These are phyloP conservation scores for Tenualosa ilisha DNA, from an alignment of 2,797 vertebrate species.

Conservation along the genomic window DNA sequence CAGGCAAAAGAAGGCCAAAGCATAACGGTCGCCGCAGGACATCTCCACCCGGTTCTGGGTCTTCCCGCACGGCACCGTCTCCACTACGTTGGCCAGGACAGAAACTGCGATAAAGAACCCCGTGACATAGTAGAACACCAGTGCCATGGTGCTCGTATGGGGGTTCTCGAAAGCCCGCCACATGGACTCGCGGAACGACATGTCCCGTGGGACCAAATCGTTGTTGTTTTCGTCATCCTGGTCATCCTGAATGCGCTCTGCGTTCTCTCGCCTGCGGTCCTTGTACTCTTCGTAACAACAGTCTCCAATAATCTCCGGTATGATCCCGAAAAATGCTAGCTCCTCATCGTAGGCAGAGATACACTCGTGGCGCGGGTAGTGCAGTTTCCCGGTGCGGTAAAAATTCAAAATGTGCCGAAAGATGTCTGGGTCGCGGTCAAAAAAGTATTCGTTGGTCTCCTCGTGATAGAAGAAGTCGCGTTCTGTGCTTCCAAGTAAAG, in stretches of 20 bases:
- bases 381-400: slow-evolving; percentile 92
- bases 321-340: slow-evolving; percentile 92
- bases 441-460: slow-evolving; percentile 91
- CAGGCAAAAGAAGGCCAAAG: slow-evolving; percentile 95
- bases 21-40: slow-evolving; percentile 91
- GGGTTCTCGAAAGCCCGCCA: slow-evolving; percentile 84
- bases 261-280: slow-evolving; percentile 91
- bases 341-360: slow-evolving; percentile 96
- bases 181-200: slow-evolving; percentile 85
- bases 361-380: slow-evolving; percentile 94
- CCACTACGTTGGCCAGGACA: slow-evolving; percentile 92
- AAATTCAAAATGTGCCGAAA: slow-evolving; percentile 97
- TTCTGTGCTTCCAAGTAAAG: slow-evolving; percentile 91
- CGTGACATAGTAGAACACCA: slow-evolving; percentile 98
- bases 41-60: slow-evolving; percentile 72
- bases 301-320: slow-evolving; percentile 94
- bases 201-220: slow-evolving; percentile 75
- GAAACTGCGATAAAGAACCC: slow-evolving; percentile 98
- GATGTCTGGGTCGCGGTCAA: slow-evolving; percentile 95
- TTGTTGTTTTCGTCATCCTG: slow-evolving; percentile 77
- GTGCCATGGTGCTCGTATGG: slow-evolving; percentile 82
- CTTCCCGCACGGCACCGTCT: slow-evolving; percentile 89
- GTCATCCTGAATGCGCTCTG: slow-evolving; percentile 91
- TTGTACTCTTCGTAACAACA: slow-evolving; percentile 99
- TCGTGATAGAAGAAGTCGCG: slow-evolving; percentile 94